Evolutionary conservation across 2,888 invertebrate genomes (phyloP), one percentile per base, ranked within the genome.

Genomic region (Slavum lentiscoides): DNA sequence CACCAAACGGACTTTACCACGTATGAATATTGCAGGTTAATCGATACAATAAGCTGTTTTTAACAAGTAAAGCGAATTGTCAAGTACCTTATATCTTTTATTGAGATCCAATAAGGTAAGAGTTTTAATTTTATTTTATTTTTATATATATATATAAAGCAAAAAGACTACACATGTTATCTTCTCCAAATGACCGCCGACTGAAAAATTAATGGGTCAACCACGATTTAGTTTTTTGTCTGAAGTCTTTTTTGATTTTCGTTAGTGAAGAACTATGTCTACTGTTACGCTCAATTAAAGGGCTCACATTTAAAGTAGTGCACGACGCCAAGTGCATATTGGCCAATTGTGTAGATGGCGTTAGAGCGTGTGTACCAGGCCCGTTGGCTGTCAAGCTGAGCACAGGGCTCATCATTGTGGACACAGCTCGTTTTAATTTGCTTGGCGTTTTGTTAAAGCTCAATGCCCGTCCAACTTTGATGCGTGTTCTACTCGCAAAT

Each of bases 361-460:
- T 81, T 68, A 83, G 37, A 17, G 74, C 76, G 17, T 76, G 73
- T 37, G 82, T 64, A 69, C 74, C 61, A 21, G 74, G n/a, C 55
- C 70, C 80, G 21, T 64, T 80, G 30, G 62, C 53, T 19, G 80
- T 80, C 13, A 80, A 58, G 15, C 80, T 64, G 39, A 80, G 80
- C 43, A 94, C 94, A 17, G 96, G 95, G 82, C 93, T 93, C 90
- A 96, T 95, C 92, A 96, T 95, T 66, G 95, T 94, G 30, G 97
- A 97, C 87, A 97, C 94, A 53, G 97, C 96, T 82, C 97, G 91
- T 88, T 96, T 96, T 85, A 97, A 88, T 87, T 95, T 95, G 83
- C 94, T 94, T 73, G 97, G 97, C 49, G 97, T 97, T 88, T 96
- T 95, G 88, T 95, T 96, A 88, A 97, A 96, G 83, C 96, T 97